Base-by-base conservation (phyloP, 1,140 invertebrate genomes). In the Teleogryllus occipitalis region DNA sequence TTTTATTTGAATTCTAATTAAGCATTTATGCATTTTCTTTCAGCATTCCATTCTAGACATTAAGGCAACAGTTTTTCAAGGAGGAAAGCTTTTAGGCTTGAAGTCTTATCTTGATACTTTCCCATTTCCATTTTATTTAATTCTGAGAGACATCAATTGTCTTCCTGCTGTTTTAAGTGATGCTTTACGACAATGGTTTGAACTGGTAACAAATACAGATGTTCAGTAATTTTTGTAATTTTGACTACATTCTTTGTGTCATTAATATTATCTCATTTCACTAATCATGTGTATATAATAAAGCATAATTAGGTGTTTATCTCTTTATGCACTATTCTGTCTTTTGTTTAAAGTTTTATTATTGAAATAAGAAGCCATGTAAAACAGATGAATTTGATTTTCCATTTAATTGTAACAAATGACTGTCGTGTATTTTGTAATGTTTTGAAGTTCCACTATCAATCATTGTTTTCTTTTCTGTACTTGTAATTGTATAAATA, bases 91-190 rank as follows among this genome's bases (percentile, higher is more conserved):
- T 14, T 83, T 89, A 73, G 87, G 87, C 75, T 90, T 94, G 81
- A 86, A 91, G 83, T 90, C 91, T 15, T 99, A 99, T 85, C 92
- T 99, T 89, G 97, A 98, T 82, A 90, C 89, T 81, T 99, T 99
- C 86, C 98, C 98, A 8, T 99, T 99, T 85, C 97, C 97, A n/a
- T 99, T 97, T 88, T 99, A 99, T 86, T 90, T 99, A 39, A 95
- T 99, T 82, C 88, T 99, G 8, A 87, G 95, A 79, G 95, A 99
- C 84, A 92, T 99, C 81, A 91, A 93, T 80, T 91, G 92, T 48
- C 87, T 99, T 79, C 98, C 98, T 0, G 87, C 89, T 76, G 95
- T 98, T 8, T 87, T 99, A 8, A 96, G 97, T 83, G 98, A 99
- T 87, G 97, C 98, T 5, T 88, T 99, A 73, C 87, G 97, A 81